phyloP scores from a whole-genome alignment of 2,113 vertebrate species.

The Puma concolor region DNA sequence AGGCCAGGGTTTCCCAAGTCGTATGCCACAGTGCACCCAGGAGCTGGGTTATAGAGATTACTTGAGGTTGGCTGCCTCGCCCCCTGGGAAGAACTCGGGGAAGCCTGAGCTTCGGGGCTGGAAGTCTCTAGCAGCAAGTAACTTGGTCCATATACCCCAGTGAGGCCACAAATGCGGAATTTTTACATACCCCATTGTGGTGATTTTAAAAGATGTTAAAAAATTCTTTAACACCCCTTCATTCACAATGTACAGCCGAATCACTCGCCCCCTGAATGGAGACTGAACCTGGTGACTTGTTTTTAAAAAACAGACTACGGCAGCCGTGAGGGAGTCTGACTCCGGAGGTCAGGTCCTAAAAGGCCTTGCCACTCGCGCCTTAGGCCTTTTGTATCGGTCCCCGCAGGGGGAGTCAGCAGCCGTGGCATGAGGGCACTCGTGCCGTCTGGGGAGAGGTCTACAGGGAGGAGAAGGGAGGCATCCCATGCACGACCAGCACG shows the following conservation, averaged over 20 bases:
- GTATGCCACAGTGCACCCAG: no score
- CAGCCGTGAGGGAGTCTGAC: not conserved
- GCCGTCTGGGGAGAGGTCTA: not conserved
- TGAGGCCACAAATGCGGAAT: not conserved
- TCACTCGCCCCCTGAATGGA: not conserved
- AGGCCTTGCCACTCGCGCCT: not conserved
- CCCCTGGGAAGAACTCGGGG: not conserved
- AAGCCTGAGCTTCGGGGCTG: not conserved
- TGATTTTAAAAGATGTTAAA: not conserved
- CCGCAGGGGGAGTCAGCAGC: not conserved
- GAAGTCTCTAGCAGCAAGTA: not conserved
- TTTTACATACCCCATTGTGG: not conserved
- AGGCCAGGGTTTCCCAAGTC: not conserved
- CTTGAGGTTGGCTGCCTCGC: not conserved
- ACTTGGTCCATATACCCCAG: not conserved
- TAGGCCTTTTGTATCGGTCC: not conserved
- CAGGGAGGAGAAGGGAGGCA: not conserved
- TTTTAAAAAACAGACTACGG: not conserved
- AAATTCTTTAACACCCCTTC: not conserved
- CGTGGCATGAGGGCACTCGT: not conserved
- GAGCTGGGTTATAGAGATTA: not conserved
- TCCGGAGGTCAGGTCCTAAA: not conserved
- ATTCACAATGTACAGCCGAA: not conserved
- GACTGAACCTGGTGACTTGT: not conserved
- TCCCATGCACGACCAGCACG: not conserved